Evolutionary conservation across 1,140 invertebrate genomes (phyloP), one percentile per base, ranked within the genome.

Genomic region (Zaprionus ornatus): DNA sequence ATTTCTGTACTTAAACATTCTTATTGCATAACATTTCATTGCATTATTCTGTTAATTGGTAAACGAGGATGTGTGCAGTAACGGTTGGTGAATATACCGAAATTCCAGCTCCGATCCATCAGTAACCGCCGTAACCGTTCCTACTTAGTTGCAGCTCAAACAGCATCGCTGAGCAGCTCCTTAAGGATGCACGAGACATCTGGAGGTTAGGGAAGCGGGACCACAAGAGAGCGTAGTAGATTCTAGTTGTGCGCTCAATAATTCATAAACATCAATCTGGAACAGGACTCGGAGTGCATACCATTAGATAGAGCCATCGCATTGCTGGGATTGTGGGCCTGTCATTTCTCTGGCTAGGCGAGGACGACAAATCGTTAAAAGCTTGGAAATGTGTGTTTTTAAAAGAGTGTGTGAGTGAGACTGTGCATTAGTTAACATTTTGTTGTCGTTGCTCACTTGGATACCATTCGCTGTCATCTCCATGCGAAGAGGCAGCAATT

Each of bases 261-360:
- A 86, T 86, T 86, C 82, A 85, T 85, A 85, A 85, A 70, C 82
- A 86, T 86, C 82, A 85, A 84, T 84, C 82, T 81, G 70, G 62
- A 54, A 52, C 57, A 61, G 48, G 65, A 37, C 45, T 74, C 54
- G 21, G 37, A 71, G 69, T 80, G 82, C 78, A 74, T 81, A 70
- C 57, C 70, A 74, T 65, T 63, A 61, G 72, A 65, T 35, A 17
- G 4, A 32, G 27, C 35, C 60, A 45, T 21, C 29, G 54, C 75
- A 52, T 40, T 59, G 27, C 7, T 15, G 32, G 35, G 54, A 23
- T 55, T 40, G 23, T 17, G 54, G 25, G 32, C 19, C 35, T 54
- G 67, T 63, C 59, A 71, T 71, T 64, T 48, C 40, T 57, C 69
- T 64, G 63, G 54, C n/a, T 55, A 66, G 70, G 29, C 42, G 27